Evolutionary conservation across 2,888 invertebrate genomes (phyloP), one percentile per base, ranked within the genome.

Genomic region (Eustalomyia histrio): DNA sequence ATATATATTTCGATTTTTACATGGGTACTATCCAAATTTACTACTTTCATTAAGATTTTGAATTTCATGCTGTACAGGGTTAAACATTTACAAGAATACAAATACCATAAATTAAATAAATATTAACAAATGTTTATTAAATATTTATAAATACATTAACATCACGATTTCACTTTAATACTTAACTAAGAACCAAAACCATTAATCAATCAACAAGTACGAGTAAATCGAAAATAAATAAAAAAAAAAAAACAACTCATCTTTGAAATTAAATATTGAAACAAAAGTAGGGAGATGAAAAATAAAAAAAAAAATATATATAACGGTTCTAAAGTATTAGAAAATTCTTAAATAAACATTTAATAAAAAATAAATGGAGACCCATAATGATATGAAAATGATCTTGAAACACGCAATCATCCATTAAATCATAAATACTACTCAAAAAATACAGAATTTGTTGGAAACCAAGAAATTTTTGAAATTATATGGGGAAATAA

Each of bases 191-290:
- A 47, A 6, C 3, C 43, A 14, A 12, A n/a, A 7, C n/a, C 43
- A 47, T 47, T 47, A 47, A 47, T 47, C 43, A 47, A 47, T 47
- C 43, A 47, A 47, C 43, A 47, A 47, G n/a, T 47, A 47, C 43
- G n/a, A 47, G n/a, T 47, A 6, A 47, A 47, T 47, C 2, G 43
- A 47, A n/a, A 47, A n/a, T n/a, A n/a, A n/a, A 39, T 5, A 39
- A 14, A 12, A 39, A 39, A 5, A 39, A 29, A 29, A 39, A 39
- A 39, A n/a, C n/a, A 47, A 47, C 43, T n/a, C 43, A 47, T 47
- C 43, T 4, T 2, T n/a, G n/a, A 47, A n/a, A 47, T n/a, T 47
- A 47, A 47, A 47, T 47, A 47, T n/a, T n/a, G 6, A 47, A 21
- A 21, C 21, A 21, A 21, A n/a, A n/a, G n/a, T n/a, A n/a, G n/a